These are phyloP conservation scores for Linnaemya tessellans DNA, from an alignment of 2,888 invertebrate species.

Conservation along the genomic window DNA sequence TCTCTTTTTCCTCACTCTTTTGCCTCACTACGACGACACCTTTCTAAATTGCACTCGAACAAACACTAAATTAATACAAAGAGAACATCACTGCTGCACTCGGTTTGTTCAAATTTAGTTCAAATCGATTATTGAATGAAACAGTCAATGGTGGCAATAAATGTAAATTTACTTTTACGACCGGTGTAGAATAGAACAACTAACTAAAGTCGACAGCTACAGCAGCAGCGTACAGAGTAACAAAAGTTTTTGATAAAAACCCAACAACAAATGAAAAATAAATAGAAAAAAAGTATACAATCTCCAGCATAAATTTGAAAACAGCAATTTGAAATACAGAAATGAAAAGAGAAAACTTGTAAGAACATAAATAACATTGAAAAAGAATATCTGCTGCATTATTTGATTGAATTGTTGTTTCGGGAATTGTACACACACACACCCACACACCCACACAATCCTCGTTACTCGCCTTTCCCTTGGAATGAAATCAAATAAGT, in stretches of 20 bases:
- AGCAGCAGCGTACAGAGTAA: neutral
- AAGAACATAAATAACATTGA: neutral
- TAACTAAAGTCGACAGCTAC: neutral
- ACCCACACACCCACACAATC: neutral
- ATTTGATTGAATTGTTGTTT: constrained; percentile 46
- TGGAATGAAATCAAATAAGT: constrained; percentile 21
- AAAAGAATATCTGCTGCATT: constrained; percentile 2
- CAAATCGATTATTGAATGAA: constrained; percentile 58
- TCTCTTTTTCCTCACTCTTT: neutral
- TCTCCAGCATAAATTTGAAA: constrained; percentile 19
- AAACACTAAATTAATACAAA: constrained; percentile 9
- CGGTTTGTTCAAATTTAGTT: constrained; percentile 22
- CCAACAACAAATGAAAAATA: neutral
- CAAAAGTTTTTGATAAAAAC: constrained; percentile 17
- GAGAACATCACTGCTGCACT: constrained; percentile 12
- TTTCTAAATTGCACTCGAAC: neutral
- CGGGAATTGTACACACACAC: constrained; percentile 13
- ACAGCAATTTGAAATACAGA: constrained; percentile 16
- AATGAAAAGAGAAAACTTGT: neutral
- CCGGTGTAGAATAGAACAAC: constrained; percentile 29
- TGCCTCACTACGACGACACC: neutral
- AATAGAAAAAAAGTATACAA: neutral
- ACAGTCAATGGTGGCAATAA: constrained; percentile 56
- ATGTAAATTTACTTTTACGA: constrained; percentile 59
- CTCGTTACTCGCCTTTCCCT: neutral